phyloP scores from a whole-genome alignment of 2,888 invertebrate species.

The Agrotis puta region DNA sequence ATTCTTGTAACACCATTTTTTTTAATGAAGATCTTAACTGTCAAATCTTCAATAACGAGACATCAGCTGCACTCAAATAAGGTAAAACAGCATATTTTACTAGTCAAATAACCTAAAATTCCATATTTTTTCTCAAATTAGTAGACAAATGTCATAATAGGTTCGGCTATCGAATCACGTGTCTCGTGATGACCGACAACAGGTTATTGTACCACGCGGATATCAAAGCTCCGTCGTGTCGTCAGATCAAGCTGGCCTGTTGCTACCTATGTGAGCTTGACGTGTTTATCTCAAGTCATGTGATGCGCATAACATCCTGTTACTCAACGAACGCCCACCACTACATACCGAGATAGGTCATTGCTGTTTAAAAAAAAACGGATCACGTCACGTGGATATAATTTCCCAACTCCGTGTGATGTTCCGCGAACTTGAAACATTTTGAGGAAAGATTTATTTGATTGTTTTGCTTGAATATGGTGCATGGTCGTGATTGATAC shows the following conservation, averaged over 20 bases:
- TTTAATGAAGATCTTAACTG: background rate
- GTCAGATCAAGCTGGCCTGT: conserved; percentile 44
- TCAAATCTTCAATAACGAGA: background rate
- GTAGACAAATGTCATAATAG: background rate
- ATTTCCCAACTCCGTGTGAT: conserved; percentile 9
- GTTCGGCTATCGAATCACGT: background rate
- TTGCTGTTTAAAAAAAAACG: conserved; percentile 42
- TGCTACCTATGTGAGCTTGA: conserved; percentile 62
- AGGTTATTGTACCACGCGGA: conserved; percentile 60
- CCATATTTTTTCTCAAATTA: background rate
- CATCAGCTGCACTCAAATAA: background rate
- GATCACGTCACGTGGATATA: conserved; percentile 17
- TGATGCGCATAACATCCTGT: conserved; percentile 66
- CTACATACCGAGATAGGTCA: conserved; percentile 42
- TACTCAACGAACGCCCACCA: conserved; percentile 55
- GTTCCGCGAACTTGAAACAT: conserved; percentile 42
- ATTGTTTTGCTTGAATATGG: background rate
- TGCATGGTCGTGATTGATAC: conserved; percentile 4
- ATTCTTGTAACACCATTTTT: background rate
- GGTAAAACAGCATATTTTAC: background rate
- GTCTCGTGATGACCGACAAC: conserved; percentile 46
- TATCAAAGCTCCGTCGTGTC: conserved; percentile 47
- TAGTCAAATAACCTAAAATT: background rate
- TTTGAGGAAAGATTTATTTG: conserved; percentile 11
- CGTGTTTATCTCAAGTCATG: conserved; percentile 57